Evolutionary conservation across 2,797 vertebrate genomes (phyloP).

Genomic region (Malurus leucopterus): DNA sequence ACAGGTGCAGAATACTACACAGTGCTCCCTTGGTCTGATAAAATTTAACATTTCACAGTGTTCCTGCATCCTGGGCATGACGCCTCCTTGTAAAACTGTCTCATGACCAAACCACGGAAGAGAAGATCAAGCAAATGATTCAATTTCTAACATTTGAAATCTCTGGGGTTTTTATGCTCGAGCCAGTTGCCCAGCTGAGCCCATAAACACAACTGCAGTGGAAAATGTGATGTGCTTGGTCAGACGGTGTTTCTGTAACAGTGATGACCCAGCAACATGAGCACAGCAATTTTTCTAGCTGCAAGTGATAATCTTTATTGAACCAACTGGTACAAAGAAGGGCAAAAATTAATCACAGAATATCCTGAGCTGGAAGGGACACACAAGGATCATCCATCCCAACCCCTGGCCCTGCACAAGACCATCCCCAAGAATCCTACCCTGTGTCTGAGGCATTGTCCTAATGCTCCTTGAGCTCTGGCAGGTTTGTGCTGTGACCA

Average conservation of each 20-base stretch:
- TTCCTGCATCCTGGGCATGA: background rate
- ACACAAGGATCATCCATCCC: background rate
- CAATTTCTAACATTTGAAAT: background rate
- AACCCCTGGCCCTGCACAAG: background rate
- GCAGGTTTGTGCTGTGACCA: background rate
- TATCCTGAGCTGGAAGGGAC: background rate
- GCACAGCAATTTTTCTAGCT: background rate
- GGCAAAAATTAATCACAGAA: background rate
- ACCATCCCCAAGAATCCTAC: background rate
- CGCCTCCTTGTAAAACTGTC: background rate
- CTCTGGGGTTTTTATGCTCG: background rate
- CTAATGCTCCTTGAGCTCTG: background rate
- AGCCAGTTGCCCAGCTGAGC: constrained; percentile 3
- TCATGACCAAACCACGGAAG: background rate
- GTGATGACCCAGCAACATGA: background rate
- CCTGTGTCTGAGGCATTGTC: background rate
- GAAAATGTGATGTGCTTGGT: background rate
- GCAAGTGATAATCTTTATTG: background rate
- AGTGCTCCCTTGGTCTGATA: background rate
- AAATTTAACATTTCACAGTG: background rate
- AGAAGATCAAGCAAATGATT: background rate
- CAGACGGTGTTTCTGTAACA: background rate
- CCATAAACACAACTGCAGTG: constrained; percentile 4
- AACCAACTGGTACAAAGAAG: background rate
- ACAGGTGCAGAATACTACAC: background rate